Evolutionary conservation across 2,888 invertebrate species (phyloP).

Genomic region (Drosophila vallismaia): DNA sequence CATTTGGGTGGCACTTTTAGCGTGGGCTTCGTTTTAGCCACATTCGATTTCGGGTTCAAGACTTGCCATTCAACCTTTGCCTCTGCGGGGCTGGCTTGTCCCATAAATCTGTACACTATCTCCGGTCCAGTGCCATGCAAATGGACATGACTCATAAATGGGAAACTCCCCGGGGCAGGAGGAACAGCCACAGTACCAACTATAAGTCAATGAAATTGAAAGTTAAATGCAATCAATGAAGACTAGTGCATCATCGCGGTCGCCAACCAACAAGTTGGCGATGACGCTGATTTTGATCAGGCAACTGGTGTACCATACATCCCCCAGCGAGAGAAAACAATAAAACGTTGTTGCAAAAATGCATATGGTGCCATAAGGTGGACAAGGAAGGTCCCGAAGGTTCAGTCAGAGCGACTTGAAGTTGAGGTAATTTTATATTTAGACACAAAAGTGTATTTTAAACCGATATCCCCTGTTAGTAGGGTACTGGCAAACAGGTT

Average conservation of each 20-base stretch:
- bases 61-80: conserved; percentile 27
- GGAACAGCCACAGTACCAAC: conserved; percentile 14
- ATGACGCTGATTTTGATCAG: conserved; percentile 42
- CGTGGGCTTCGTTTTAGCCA: conserved; percentile 24
- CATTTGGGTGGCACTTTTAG: conserved; percentile 26
- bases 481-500: conserved; percentile 65
- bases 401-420: neutral
- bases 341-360: conserved; percentile 26
- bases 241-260: conserved; percentile 47
- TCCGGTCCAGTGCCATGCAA: conserved; percentile 51
- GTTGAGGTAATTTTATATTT: neutral
- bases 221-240: conserved; percentile 60
- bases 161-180: conserved; percentile 61
- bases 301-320: conserved; percentile 20
- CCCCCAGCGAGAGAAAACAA: conserved; percentile 5
- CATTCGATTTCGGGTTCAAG: conserved; percentile 23
- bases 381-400: neutral
- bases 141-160: conserved; percentile 64
- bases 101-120: conserved; percentile 32
- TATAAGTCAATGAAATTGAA: conserved; percentile 69
- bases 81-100: neutral
- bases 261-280: conserved; percentile 10
- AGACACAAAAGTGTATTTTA: neutral
- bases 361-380: conserved; percentile 16
- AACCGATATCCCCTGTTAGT: conserved; percentile 8